Percentiles rank a stretch among this genome's conserved stretches.
Conservation (phyloP, 1,140 invertebrate genomes). For the Panagrolaimus sp. region DNA sequence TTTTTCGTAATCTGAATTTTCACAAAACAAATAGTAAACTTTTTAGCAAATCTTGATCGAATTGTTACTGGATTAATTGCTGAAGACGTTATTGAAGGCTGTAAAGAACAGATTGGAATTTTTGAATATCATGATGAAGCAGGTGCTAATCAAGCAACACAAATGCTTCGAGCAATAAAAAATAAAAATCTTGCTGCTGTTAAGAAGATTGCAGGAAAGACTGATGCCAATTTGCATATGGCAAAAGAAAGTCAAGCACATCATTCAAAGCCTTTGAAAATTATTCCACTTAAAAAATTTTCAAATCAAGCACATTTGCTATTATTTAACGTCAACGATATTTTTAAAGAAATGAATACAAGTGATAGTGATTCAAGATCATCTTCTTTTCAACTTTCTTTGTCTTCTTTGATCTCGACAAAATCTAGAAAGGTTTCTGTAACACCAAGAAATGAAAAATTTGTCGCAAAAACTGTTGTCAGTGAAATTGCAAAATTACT, state of each 20-base stretch:
- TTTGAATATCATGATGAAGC: slow-evolving; percentile 63
- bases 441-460: too few relatives aligned
- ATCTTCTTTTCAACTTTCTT: slow-evolving; percentile 21
- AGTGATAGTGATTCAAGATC: slow-evolving; percentile 29
- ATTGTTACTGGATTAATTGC: slow-evolving; percentile 88
- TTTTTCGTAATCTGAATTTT: slow-evolving; percentile 13
- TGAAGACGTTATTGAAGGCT: slow-evolving; percentile 91
- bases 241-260: background rate
- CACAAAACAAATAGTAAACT: too few relatives aligned
- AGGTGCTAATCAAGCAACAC: slow-evolving; percentile 83
- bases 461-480: too few relatives aligned
- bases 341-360: slow-evolving; percentile 68
- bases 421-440: too few relatives aligned
- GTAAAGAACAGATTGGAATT: slow-evolving; percentile 74
- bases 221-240: slow-evolving; percentile 17
- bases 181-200: slow-evolving; percentile 60
- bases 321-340: slow-evolving; percentile 93
- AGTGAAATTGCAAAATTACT: too few relatives aligned
- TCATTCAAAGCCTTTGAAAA: slow-evolving; percentile 73
- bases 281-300: slow-evolving; percentile 86
- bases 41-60: slow-evolving; percentile 78
- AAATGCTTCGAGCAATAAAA: slow-evolving; percentile 58
- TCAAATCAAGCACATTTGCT: slow-evolving; percentile 89
- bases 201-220: slow-evolving; percentile 64
- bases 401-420: slow-evolving; percentile 27